A percentile compares a stretch with the other conserved stretches of the same genome.
Evolutionary conservation across 2,113 vertebrate species (phyloP).

Genomic region (Megalops atlanticus): DNA sequence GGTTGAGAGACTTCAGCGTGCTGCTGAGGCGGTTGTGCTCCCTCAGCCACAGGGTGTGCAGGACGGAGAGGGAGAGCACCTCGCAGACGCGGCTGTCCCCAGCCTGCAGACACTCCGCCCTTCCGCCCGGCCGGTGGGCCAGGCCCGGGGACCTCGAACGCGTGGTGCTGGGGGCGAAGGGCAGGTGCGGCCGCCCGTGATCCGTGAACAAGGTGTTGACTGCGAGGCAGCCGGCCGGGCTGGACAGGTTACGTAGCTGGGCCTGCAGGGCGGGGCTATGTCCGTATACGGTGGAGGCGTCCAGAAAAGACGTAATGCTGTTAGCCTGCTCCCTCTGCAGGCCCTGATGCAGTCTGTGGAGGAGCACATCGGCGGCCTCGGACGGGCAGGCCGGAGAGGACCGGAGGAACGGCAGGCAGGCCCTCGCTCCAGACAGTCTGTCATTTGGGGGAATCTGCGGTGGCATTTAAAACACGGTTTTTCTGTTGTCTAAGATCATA

Average conservation of each 20-base stretch:
- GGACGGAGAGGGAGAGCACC: constrained; percentile 70
- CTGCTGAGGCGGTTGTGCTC: constrained; percentile 88
- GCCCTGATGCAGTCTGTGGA: constrained; percentile 51
- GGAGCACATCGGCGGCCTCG: constrained; percentile 33
- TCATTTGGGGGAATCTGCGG: constrained; percentile 70
- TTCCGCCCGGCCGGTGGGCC: constrained; percentile 10
- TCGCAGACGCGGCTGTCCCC: constrained; percentile 87
- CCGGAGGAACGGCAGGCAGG: constrained; percentile 86
- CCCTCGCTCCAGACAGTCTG: constrained; percentile 1
- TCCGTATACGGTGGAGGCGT: constrained; percentile 89
- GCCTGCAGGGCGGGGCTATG: constrained; percentile 62
- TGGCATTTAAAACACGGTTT: neutral
- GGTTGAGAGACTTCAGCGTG: constrained; percentile 71
- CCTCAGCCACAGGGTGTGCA: constrained; percentile 89
- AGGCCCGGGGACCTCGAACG: constrained; percentile 71
- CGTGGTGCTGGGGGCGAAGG: constrained; percentile 64
- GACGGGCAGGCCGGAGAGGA: constrained; percentile 76
- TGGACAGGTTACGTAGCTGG: constrained; percentile 75
- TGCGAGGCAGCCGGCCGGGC: constrained; percentile 76
- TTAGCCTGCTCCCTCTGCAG: constrained; percentile 85
- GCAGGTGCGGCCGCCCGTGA: constrained; percentile 71
- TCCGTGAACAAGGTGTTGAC: constrained; percentile 73
- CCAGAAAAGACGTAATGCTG: constrained; percentile 84
- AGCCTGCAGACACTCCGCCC: constrained; percentile 84
- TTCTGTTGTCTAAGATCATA: too few species aligned